Evolutionary conservation across 2,113 vertebrate species (phyloP), one percentile per base, ranked within the genome.

Genomic region (Eclectus roratus): DNA sequence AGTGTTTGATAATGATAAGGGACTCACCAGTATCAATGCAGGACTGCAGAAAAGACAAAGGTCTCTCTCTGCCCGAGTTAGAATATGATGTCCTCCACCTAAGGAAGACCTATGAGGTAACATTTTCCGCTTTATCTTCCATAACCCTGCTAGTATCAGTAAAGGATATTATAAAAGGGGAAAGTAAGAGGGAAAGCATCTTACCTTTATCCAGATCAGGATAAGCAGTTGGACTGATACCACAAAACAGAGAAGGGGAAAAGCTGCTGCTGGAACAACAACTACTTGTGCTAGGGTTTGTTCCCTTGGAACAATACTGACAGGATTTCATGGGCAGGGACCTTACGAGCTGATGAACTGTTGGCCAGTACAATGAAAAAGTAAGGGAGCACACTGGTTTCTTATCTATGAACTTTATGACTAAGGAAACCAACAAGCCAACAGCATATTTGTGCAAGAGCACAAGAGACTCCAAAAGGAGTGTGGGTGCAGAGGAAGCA

Each of bases 381-480:
- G 12, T 33, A 68, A 63, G 17, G 18, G 25, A 91, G n/a, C 11
- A 63, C 55, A 52, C 0, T 46, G 12, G 9, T 50, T 86, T 29
- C 39, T 88, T 15, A 23, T n/a, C 13, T 69, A 18, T 41, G 49
- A 72, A 53, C 35, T 65, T 69, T 2, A 74, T 23, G 35, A 69
- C 68, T 79, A 31, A 16, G 11, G 31, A 58, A 88, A 63, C 14
- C 46, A 69, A 69, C 37, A 10, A 85, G 44, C 31, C 50, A 85
- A 52, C 2, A 41, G 41, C 0, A 0, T 35, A 35, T 58, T 56
- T 81, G 17, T 2, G 23, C 31, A 56, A 56, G 27, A 74, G 46
- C 28, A 7, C 23, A 65, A 66, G 8, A 35, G 11, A 47, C 29
- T 24, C 28, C 29, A 52, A 8, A 89, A 58, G 46, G 84, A 68